Evolutionary conservation across 2,888 invertebrate genomes (phyloP).

Genomic region (Brassicogethes aeneus): DNA sequence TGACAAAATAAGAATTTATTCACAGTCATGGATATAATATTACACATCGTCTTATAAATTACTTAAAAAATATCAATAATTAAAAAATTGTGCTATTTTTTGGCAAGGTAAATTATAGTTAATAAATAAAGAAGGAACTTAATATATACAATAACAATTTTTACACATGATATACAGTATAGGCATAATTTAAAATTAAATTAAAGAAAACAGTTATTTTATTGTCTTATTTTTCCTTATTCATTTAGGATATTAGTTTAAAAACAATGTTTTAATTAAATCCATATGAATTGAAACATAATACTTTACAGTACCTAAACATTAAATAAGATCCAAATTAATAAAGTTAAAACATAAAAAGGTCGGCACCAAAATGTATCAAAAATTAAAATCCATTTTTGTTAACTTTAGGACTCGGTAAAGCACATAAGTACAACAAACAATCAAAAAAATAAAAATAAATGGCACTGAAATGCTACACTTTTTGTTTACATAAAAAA

Average conservation of each 20-base stretch:
- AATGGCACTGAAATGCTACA: background rate
- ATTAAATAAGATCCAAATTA: too few species aligned
- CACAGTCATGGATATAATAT: slow-evolving; percentile 13
- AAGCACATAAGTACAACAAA: background rate
- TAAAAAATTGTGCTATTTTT: background rate
- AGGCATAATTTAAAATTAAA: too few species aligned
- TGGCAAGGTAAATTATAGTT: background rate
- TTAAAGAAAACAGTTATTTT: too few species aligned
- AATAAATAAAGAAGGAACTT: background rate
- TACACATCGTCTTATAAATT: background rate
- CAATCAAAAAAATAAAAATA: background rate
- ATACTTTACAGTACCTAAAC: too few species aligned
- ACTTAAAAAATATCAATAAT: background rate
- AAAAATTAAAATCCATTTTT: too few species aligned
- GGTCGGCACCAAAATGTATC: too few species aligned
- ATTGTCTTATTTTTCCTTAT: too few species aligned
- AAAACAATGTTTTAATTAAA: too few species aligned
- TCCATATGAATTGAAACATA: too few species aligned
- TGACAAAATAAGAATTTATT: slow-evolving; percentile 4
- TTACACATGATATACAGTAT: background rate
- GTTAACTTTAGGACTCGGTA: too few species aligned
- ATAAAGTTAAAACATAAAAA: too few species aligned
- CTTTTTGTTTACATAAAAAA: background rate
- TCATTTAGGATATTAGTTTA: too few species aligned
- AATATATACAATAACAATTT: background rate